Evolutionary conservation across 2,888 invertebrate genomes (phyloP), one percentile per base, ranked within the genome.

Genomic region (Aphidius colemani): DNA sequence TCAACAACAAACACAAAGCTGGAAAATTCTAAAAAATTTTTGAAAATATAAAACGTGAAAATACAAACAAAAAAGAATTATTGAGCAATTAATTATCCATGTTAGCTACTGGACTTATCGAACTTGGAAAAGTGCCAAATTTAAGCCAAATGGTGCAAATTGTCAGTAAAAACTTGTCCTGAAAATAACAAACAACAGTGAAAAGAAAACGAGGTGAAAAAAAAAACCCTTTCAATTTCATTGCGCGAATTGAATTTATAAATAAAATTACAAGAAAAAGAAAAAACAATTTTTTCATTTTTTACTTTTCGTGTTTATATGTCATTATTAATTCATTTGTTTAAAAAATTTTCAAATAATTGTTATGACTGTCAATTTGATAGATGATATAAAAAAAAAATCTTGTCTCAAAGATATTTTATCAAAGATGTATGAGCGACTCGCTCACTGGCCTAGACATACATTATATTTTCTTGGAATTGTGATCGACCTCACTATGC

Each of bases 101-200:
- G 53, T 53, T 45, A 53, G 13, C 51, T 44, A 53, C 44, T 13
- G 46, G 67, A 69, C 69, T 73, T 72, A 77, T 74, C 74, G 76
- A 72, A 75, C 75, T 77, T 77, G 77, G 77, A 72, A 66, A 64
- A 61, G 66, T 71, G 77, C 77, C 77, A 77, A 46, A 13, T 9
- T 68, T 72, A 64, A 63, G 3, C 66, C 70, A 71, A 67, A 75
- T 74, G 69, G 71, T 61, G 70, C 69, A 70, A 72, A 73, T 72
- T 67, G 70, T 70, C 65, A 72, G 73, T 48, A 50, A 49, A 62
- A 56, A 46, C 72, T 70, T 69, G 63, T 72, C 73, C 72, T 68
- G 76, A 76, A 63, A 75, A 75, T 75, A 76, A 73, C 72, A 68
- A 69, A 69, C 66, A 65, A 66, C 51, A 44, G 60, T 57, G 40